These are phyloP conservation scores for Protobothrops mucrosquamatus DNA, from an alignment of 2,113 vertebrate genomes.

Conservation along the genomic window DNA sequence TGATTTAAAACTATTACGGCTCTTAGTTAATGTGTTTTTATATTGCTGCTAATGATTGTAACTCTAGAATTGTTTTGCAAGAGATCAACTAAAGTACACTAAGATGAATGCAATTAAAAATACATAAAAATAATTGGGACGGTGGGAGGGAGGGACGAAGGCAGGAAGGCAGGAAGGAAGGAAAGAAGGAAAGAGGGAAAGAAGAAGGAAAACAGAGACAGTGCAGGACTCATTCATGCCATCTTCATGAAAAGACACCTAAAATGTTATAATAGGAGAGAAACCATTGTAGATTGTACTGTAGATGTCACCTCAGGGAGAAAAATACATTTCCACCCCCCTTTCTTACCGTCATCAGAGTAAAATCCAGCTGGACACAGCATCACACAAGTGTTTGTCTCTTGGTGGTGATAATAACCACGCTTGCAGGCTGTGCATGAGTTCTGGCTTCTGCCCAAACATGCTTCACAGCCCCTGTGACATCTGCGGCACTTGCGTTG, in stretches of 20 bases:
- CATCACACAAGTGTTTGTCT: constrained; percentile 69
- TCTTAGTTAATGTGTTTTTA: background rate
- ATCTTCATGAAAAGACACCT: background rate
- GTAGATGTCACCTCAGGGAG: background rate
- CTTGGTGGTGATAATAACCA: constrained; percentile 76
- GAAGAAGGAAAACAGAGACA: background rate
- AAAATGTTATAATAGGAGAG: background rate
- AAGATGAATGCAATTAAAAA: background rate
- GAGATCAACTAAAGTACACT: background rate
- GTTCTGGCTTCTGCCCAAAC: constrained; percentile 56
- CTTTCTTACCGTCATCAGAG: constrained; percentile 79
- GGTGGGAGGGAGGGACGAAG: background rate
- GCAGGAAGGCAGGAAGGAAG: background rate
- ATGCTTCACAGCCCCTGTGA: constrained; percentile 81
- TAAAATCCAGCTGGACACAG: constrained; percentile 75
- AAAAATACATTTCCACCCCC: background rate
- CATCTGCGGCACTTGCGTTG: constrained; percentile 81
- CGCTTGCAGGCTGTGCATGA: constrained; percentile 80
- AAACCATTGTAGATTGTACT: background rate
- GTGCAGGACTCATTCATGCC: background rate
- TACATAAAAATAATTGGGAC: background rate
- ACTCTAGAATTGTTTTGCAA: background rate
- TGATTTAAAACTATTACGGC: background rate
- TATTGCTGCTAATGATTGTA: background rate
- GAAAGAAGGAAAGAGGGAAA: too few species aligned